These are phyloP conservation scores for Mustela erminea DNA, from an alignment of 2,797 vertebrate species.

Conservation along the genomic window DNA sequence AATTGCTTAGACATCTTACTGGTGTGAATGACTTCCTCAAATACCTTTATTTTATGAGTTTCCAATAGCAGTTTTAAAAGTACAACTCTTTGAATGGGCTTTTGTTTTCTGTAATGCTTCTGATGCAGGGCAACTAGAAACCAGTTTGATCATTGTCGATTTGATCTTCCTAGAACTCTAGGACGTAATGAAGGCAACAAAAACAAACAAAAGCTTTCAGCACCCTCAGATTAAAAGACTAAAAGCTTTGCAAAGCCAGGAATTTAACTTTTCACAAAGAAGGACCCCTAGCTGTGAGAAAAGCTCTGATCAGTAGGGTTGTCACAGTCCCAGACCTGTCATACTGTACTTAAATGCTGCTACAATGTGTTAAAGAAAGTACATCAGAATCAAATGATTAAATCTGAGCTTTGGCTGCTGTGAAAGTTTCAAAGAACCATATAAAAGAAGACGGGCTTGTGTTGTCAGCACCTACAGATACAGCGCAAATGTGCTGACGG, in stretches of 20 bases:
- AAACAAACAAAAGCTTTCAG: constrained; percentile 15
- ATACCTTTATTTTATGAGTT: constrained; percentile 5
- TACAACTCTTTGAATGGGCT: not conserved
- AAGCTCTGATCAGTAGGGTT: constrained; percentile 42
- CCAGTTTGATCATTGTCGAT: not conserved
- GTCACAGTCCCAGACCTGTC: constrained; percentile 56
- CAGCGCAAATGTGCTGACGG: not conserved
- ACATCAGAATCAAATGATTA: constrained; percentile 66
- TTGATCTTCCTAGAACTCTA: not conserved
- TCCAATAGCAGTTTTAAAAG: not conserved
- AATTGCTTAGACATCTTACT: not conserved
- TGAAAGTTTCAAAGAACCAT: constrained; percentile 18
- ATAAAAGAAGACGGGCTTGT: constrained; percentile 16
- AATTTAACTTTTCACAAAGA: constrained; percentile 62
- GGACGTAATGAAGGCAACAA: not conserved
- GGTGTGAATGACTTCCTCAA: not conserved
- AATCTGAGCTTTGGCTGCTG: constrained; percentile 48
- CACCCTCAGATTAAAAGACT: not conserved
- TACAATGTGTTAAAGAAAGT: constrained; percentile 31
- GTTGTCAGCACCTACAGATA: not conserved
- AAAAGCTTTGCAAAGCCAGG: constrained; percentile 5
- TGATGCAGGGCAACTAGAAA: not conserved
- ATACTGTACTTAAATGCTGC: constrained; percentile 26
- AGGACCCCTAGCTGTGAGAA: constrained; percentile 36
- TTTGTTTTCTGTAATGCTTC: not conserved